Conservation (phyloP, 1,140 invertebrate species). For the Zaprionus inermis region DNA sequence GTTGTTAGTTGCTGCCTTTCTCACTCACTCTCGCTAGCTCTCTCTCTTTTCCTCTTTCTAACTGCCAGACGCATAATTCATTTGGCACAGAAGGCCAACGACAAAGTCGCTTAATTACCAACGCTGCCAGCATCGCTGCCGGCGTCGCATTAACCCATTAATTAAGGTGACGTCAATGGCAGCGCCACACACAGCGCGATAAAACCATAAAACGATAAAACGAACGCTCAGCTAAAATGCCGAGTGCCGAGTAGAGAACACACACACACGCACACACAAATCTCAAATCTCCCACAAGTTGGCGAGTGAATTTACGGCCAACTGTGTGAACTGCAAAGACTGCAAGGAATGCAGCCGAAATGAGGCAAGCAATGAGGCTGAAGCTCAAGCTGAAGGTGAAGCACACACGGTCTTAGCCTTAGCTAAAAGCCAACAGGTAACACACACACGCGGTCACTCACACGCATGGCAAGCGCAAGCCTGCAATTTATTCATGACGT, state of each 20-base stretch:
- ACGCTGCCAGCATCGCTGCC: slow-evolving; percentile 58
- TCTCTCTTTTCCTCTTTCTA: not conserved
- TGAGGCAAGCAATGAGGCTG: slow-evolving; percentile 31
- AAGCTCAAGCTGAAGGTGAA: not conserved
- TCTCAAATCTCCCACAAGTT: slow-evolving; percentile 59
- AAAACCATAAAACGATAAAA: slow-evolving; percentile 51
- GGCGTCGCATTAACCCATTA: slow-evolving; percentile 79
- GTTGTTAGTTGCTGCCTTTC: slow-evolving; percentile 38
- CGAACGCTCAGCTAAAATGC: slow-evolving; percentile 28
- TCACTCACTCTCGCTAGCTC: not conserved
- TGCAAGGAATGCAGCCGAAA: slow-evolving; percentile 49
- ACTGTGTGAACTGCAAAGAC: slow-evolving; percentile 42
- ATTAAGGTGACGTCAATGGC: slow-evolving; percentile 81
- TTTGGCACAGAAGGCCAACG: slow-evolving; percentile 76
- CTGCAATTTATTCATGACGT: slow-evolving; percentile 6
- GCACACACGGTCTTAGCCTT: not conserved
- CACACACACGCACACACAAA: slow-evolving; percentile 45
- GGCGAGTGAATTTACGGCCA: slow-evolving; percentile 61
- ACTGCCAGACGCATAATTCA: slow-evolving; percentile 70
- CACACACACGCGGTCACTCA: not conserved
- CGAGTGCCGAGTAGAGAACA: slow-evolving; percentile 4
- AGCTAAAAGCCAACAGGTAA: not conserved
- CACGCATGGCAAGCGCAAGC: not conserved
- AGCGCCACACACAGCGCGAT: slow-evolving; percentile 43
- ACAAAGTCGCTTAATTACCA: slow-evolving; percentile 82